phyloP scores from a whole-genome alignment of 2,888 invertebrate species.

The Heliconius ethilla region DNA sequence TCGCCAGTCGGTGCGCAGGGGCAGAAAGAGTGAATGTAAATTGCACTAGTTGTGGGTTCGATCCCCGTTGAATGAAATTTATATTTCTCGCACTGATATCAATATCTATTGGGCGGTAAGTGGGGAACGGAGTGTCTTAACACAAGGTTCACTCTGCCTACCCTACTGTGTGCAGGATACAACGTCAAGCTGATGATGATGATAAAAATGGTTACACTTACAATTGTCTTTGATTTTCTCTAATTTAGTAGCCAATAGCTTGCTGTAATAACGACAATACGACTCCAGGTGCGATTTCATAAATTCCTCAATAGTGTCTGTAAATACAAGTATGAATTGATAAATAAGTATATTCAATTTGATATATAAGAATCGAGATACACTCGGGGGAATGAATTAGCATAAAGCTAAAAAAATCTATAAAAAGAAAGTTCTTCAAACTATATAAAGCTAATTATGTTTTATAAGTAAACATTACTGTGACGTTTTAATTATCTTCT shows the following conservation, averaged over 20 bases:
- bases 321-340: conserved; percentile 2
- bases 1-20: too few species aligned
- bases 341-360: too few species aligned
- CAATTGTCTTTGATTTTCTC: conserved; percentile 58
- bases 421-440: not conserved
- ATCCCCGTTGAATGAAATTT: too few species aligned
- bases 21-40: too few species aligned
- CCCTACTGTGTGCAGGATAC: too few species aligned
- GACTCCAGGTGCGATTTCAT: conserved; percentile 52
- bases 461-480: not conserved
- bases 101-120: too few species aligned
- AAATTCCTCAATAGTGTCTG: conserved; percentile 49
- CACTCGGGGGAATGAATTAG: not conserved
- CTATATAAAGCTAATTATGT: not conserved
- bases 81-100: too few species aligned
- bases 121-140: too few species aligned
- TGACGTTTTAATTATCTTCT: not conserved
- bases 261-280: conserved; percentile 63
- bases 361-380: not conserved
- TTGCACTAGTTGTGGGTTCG: too few species aligned
- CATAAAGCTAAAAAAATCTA: too few species aligned
- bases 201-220: conserved; percentile 47
- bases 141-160: too few species aligned
- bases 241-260: conserved; percentile 56
- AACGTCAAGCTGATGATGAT: too few species aligned